These are phyloP conservation scores for Chroicocephalus ridibundus DNA, from an alignment of 2,113 vertebrate genomes.

Conservation along the genomic window DNA sequence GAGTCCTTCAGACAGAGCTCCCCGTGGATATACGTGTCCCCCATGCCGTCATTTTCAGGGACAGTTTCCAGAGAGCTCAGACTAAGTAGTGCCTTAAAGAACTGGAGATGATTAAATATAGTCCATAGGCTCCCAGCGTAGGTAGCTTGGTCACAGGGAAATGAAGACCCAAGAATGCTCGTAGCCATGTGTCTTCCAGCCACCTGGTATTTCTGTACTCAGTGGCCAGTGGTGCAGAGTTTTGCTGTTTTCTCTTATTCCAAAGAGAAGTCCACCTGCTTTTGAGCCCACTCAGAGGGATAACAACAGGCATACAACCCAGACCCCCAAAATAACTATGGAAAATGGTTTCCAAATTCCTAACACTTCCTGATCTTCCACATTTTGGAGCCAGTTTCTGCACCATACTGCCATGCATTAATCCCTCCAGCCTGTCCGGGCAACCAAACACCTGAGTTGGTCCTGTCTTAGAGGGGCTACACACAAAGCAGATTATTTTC, in stretches of 20 bases:
- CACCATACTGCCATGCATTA: neutral
- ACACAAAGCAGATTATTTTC: neutral
- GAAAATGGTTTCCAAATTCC: neutral
- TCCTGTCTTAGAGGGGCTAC: neutral
- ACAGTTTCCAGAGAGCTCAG: neutral
- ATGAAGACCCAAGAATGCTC: neutral
- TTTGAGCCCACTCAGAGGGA: neutral
- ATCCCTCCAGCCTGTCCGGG: neutral
- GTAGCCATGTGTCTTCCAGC: neutral
- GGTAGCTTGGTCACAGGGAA: neutral
- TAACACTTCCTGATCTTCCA: neutral
- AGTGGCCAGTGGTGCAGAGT: rapidly evolving
- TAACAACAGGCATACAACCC: neutral
- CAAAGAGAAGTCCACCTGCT: neutral
- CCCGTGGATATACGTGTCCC: rapidly evolving
- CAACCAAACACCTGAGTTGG: neutral
- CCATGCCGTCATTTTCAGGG: neutral
- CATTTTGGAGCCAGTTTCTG: neutral
- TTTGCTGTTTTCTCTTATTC: neutral
- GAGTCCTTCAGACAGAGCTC: neutral
- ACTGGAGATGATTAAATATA: neutral
- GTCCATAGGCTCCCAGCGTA: neutral
- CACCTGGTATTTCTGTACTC: neutral
- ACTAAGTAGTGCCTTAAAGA: neutral
- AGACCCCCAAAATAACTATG: neutral